Conservation (phyloP, 1,140 invertebrate species). For the Lethocerus indicus region DNA sequence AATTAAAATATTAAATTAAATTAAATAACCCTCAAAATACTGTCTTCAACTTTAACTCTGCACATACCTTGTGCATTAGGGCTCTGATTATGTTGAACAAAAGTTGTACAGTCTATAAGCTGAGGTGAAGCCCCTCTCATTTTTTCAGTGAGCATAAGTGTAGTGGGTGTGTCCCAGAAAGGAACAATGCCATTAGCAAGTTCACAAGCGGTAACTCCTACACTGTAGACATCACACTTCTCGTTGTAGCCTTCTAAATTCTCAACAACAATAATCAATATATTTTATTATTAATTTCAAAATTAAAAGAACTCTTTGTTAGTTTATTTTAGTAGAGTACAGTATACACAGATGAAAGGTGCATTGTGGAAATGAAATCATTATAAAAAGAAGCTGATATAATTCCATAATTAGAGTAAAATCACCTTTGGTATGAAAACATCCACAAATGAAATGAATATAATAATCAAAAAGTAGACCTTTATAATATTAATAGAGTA, state of each 20-base stretch:
- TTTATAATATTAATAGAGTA: neutral
- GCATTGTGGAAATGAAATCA: no score
- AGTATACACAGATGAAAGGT: no score
- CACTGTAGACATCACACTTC: constrained; percentile 78
- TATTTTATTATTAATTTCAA: constrained; percentile 43
- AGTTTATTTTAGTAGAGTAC: no score
- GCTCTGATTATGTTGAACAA: no score
- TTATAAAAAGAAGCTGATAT: no score
- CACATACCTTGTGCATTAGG: constrained; percentile 31
- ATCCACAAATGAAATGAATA: neutral
- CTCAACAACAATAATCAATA: constrained; percentile 63
- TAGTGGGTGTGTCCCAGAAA: constrained; percentile 62
- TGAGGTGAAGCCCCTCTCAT: constrained; percentile 59
- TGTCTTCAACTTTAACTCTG: constrained; percentile 26
- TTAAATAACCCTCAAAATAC: constrained; percentile 21
- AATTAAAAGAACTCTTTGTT: constrained; percentile 1
- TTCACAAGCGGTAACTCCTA: constrained; percentile 77
- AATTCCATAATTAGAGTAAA: no score
- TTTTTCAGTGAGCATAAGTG: constrained; percentile 81
- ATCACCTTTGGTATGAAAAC: no score
- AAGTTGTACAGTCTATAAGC: constrained; percentile 58
- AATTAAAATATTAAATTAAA: constrained; percentile 20
- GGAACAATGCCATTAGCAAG: constrained; percentile 77
- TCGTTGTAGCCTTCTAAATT: constrained; percentile 76
- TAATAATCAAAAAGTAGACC: neutral